Evolutionary conservation across 1,140 invertebrate genomes (phyloP), one percentile per base, ranked within the genome.

Genomic region (Papilio machaon): DNA sequence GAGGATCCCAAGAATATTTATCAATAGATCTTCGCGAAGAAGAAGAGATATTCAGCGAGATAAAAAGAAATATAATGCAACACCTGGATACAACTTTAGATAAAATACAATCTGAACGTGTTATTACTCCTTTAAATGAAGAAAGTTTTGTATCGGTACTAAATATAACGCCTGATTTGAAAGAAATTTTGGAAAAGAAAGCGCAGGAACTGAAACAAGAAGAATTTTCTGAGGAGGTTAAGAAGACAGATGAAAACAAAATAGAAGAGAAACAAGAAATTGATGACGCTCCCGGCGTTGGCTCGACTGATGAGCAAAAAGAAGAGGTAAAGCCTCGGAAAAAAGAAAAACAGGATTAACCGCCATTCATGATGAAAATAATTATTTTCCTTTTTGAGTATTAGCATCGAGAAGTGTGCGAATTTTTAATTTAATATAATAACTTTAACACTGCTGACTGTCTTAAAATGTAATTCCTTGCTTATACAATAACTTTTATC

Each of bases 331-430:
- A 90, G 73, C 87, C 87, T 8, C n/a, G n/a, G 10, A 79, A 80
- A 64, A 87, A 91, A 79, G 85, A 88, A 84, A 91, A 89, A 81
- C 86, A 87, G 82, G 88, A 89, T 73, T 87, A 82, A 64, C 23
- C 47, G 3, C 43, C 19, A 9, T 52, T 47, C 17, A 67, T 19
- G 8, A 67, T 11, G 38, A 43, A 4, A 54, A 54, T 54, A 54
- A 10, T 52, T 52, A 15, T 52, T 52, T 54, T 54, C 15, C 5
- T 54, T 54, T 54, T 54, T 52, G 3, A 64, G 9, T 64, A 30
- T 30, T 30, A 30, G 19, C 11, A 11, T 6, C 30, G 35, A 60
- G 58, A 70, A 17, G 3, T 70, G 13, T 70, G 11, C 15, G 3
- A 70, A 38, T 70, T 70, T 35, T 13, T 30, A 13, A 5, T 70